Evolutionary conservation across 2,113 vertebrate genomes (phyloP), one percentile per base, ranked within the genome.

Genomic region (Xiphophorus maculatus): DNA sequence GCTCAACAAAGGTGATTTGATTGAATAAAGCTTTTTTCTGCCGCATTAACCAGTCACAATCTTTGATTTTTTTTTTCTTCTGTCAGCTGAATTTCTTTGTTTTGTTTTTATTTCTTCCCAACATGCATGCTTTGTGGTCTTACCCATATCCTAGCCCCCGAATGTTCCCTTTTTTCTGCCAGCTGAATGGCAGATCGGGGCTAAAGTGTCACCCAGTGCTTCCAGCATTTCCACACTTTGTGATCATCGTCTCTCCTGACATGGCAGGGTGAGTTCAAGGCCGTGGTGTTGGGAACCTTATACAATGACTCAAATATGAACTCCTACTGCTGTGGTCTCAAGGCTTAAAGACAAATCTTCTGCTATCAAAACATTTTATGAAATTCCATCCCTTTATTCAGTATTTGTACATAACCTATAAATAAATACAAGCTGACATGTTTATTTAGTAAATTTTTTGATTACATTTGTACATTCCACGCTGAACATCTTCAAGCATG

Each of bases 101-200:
- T 74, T 48, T 48, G 17, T 37, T 73, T 76, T 71, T 37, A 37
- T 37, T 37, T 73, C 62, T 51, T 66, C 61, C 40, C 28, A 27
- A 64, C 74, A 42, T 69, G 70, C 65, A 63, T 61, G 35, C 58
- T 63, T 74, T 68, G 27, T 66, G 14, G 2, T n/a, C 35, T 61
- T 51, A 13, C 33, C 12, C 44, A 22, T 14, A 28, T 58, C 1
- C 48, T 14, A 30, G 6, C 29, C 28, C 17, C 33, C 61, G 33
- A 33, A 33, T 1, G 3, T 68, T 54, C 84, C 86, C 73, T 78
- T 77, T 84, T 86, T 64, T 40, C 68, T 66, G 82, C n/a, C 51
- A 13, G 70, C 66, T 92, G 91, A 93, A 84, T 91, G 92, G 82
- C 90, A 92, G 90, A 90, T 91, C 64, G 73, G 80, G 89, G 92